phyloP scores from a whole-genome alignment of 2,888 invertebrate genomes.

The Xylophagus ater region DNA sequence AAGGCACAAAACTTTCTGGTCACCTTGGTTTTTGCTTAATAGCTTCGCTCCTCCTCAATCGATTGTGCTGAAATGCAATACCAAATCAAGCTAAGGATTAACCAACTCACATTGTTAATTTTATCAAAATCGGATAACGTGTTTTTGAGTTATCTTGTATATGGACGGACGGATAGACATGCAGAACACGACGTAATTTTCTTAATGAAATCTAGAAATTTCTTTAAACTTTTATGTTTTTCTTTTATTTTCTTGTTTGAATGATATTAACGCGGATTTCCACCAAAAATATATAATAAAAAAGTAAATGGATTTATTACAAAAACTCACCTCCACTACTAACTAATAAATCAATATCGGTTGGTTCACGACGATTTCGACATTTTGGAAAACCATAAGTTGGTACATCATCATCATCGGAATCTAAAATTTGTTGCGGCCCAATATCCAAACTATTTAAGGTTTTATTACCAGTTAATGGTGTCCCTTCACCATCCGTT shows the following conservation, averaged over 20 bases:
- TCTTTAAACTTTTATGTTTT: not conserved
- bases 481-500: constrained; percentile 45
- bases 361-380: constrained; percentile 36
- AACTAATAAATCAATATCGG: constrained; percentile 21
- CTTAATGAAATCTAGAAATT: not conserved
- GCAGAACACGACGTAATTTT: not conserved
- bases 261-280: not conserved
- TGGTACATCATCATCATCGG: constrained; percentile 36
- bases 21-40: no score
- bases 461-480: constrained; percentile 22
- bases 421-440: constrained; percentile 30
- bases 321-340: constrained; percentile 21
- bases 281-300: not conserved
- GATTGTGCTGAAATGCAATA: no score
- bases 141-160: no score
- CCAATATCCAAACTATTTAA: constrained; percentile 21
- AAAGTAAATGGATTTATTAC: not conserved
- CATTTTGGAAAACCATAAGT: constrained; percentile 41
- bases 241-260: not conserved
- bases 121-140: no score
- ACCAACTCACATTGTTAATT: no score
- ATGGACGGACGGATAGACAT: not conserved
- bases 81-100: no score
- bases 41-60: no score
- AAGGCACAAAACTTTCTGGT: no score